These are phyloP conservation scores for Spisula solida DNA, from an alignment of 2,888 invertebrate genomes.

Conservation along the genomic window DNA sequence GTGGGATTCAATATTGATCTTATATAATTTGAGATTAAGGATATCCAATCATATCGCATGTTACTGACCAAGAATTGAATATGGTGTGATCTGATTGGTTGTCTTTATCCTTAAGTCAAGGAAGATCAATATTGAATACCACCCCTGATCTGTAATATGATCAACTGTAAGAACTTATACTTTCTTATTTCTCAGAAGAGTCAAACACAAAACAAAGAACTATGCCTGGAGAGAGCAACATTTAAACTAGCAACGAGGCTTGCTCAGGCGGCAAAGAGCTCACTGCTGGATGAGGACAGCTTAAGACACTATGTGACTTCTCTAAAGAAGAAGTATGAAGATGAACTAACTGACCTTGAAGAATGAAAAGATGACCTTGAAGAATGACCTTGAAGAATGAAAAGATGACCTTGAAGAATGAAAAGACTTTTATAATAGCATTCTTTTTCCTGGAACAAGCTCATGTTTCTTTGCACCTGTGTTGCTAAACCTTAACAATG, in stretches of 20 bases:
- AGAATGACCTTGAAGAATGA: constrained; percentile 57
- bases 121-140: no score
- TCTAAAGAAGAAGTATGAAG: constrained; percentile 78
- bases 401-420: constrained; percentile 60
- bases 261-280: constrained; percentile 84
- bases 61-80: no score
- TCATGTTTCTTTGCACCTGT: no score
- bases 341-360: constrained; percentile 65
- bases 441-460: no score
- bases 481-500: no score
- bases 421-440: neutral
- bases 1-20: no score
- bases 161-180: no score
- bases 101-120: no score
- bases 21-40: no score
- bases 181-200: constrained; percentile 54
- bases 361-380: constrained; percentile 72
- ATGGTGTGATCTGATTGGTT: no score
- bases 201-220: constrained; percentile 72
- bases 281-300: constrained; percentile 82
- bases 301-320: constrained; percentile 80
- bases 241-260: constrained; percentile 83
- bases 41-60: no score
- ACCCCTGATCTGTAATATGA: no score
- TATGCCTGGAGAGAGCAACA: constrained; percentile 77